A percentile compares a stretch with the other conserved stretches of the same genome.
phyloP scores from a whole-genome alignment of 1,140 invertebrate genomes.

The Scaptomyza hsui region DNA sequence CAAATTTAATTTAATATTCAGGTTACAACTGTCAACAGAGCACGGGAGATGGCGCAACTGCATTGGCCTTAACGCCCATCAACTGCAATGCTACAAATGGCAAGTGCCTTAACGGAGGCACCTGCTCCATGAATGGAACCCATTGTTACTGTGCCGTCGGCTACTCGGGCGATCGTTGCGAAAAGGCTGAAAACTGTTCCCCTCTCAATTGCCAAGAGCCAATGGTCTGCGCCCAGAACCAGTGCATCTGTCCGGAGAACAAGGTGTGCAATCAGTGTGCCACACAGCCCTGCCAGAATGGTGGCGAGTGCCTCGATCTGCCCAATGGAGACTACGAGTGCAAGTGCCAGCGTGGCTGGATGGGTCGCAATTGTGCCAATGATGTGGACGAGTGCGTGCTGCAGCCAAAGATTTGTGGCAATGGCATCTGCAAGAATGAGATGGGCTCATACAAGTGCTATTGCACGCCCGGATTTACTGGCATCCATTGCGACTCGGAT shows the following conservation, averaged over 20 bases:
- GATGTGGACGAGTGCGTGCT: conserved; percentile 92
- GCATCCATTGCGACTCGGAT: conserved; percentile 92
- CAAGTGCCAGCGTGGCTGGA: conserved; percentile 91
- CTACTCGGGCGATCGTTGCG: conserved; percentile 91
- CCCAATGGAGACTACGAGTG: conserved; percentile 89
- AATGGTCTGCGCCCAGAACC: conserved; percentile 87
- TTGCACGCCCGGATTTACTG: conserved; percentile 93
- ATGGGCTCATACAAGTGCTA: conserved; percentile 93
- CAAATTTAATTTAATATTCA: conserved; percentile 23
- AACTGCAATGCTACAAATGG: conserved; percentile 75
- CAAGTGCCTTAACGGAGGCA: conserved; percentile 90
- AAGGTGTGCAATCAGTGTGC: conserved; percentile 85
- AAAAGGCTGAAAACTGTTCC: conserved; percentile 88
- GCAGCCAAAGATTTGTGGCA: conserved; percentile 88
- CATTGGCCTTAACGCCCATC: conserved; percentile 65
- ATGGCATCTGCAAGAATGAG: conserved; percentile 93
- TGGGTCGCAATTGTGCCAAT: conserved; percentile 88
- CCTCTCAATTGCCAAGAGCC: conserved; percentile 84
- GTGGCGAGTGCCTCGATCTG: conserved; percentile 86
- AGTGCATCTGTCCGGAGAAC: conserved; percentile 85
- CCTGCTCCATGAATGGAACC: conserved; percentile 89
- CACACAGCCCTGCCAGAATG: conserved; percentile 88
- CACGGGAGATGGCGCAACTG: conserved; percentile 51
- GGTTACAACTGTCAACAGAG: conserved; percentile 80
- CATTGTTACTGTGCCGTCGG: conserved; percentile 89